Conservation (phyloP, 2,113 vertebrate species). For the Hippotragus niger region DNA sequence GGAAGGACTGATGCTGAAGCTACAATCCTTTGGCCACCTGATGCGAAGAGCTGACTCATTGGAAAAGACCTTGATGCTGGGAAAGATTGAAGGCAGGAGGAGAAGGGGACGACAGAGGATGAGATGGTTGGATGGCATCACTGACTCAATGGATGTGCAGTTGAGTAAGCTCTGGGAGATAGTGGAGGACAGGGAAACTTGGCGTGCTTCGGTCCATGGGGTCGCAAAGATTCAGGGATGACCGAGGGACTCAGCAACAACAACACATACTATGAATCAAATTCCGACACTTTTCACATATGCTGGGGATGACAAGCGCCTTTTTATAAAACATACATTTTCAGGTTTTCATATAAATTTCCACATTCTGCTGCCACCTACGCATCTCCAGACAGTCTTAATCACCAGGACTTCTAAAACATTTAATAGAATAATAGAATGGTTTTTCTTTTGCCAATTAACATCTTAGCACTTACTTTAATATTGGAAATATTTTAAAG, state of each 20-base stretch:
- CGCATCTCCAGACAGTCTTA: background rate
- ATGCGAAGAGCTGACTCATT: background rate
- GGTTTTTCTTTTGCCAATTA: background rate
- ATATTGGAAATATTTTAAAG: background rate
- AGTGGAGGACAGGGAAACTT: background rate
- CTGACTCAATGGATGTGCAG: fast-evolving
- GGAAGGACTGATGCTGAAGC: background rate
- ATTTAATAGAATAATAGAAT: background rate
- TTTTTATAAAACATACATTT: background rate
- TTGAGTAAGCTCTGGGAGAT: background rate
- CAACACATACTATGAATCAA: background rate
- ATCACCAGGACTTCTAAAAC: background rate
- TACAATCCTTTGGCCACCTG: background rate
- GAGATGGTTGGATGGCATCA: background rate
- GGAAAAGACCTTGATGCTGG: background rate
- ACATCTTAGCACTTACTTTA: background rate
- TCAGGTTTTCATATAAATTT: background rate
- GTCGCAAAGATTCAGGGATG: background rate
- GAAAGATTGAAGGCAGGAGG: background rate
- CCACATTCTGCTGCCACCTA: background rate
- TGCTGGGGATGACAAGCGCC: fast-evolving
- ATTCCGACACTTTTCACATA: background rate
- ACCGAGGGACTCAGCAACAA: background rate
- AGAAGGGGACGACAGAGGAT: background rate
- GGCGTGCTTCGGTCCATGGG: fast-evolving